Base-by-base conservation (phyloP, 2,113 vertebrate genomes). In the Macaca mulatta region DNA sequence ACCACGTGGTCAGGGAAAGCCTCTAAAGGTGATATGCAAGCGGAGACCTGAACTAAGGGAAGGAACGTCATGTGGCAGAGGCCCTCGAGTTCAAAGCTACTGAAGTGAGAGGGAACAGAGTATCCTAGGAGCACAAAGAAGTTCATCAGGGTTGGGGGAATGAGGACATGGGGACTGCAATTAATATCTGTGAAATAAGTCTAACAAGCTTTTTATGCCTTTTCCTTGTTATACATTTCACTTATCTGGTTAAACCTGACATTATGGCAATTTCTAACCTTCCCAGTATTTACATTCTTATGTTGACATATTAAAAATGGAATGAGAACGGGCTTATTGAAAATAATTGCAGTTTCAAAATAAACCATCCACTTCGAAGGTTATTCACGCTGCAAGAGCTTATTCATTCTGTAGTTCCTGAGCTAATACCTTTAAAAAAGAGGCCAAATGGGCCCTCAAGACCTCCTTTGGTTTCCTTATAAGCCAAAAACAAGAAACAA, bases 121-220 rank as follows among this genome's bases (percentile, higher is more conserved):
- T 22, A 4, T 16, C 5, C 64, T 22, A 16, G 4, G 17, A 6
- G 48, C 61, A 59, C 80, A 55, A 83, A 27, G 75, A 30, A n/a
- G 22, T 32, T 52, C 0, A 0, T 25, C 1, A 22, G 84, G 4
- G 35, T 9, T 48, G 35, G 32, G 70, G 11, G 11, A 12, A 13
- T 16, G 35, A 11, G 25, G 8, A 14, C 13, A 11, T 0, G 10
- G 22, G 1, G 1, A 45, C 45, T 45, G 48, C 57, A 10, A 61
- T 55, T 32, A 23, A 23, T 13, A 13, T 14, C 27, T 69, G 30
- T 45, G 38, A 64, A 57, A 30, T 2, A 74, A 70, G 30, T 8
- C 69, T 17, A 43, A 59, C 8, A 38, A 84, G 22, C 45, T 72
- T 18, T 11, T 38, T 20, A 9, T 20, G 50, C 27, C 8, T 82